Base-by-base conservation (phyloP, 2,113 vertebrate species). In the Nycticryphes semicollaris region DNA sequence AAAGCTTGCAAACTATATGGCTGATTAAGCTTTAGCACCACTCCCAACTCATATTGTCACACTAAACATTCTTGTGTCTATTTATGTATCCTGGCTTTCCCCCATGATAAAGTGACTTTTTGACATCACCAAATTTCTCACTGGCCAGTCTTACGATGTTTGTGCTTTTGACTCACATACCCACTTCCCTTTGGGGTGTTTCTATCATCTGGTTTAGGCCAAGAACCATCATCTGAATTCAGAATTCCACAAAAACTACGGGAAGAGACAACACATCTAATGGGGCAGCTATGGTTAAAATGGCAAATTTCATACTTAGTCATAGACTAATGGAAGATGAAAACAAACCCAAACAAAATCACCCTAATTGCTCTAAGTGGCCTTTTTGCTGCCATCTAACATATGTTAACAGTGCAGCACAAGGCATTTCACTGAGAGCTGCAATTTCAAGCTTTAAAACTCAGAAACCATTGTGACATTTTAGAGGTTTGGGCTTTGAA, bases 321-420 rank as follows among this genome's bases (percentile, higher is more conserved):
- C 97, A 96, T 79, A 97, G 93, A 93, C 93, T 97, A 97, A 97
- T 91, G 91, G 94, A 96, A 97, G 96, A 94, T 62, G 72, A 97
- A 98, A 98, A 97, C 95, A 98, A 97, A 97, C 87, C 95, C 93
- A 97, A 96, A 97, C 94, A 96, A 97, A 98, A 91, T 95, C 96
- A 96, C 96, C 94, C 83, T 87, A 72, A 93, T 95, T 97, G 95
- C 89, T 96, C 93, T 70, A 90, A 95, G 89, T 95, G 88, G 96
- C 95, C 93, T 96, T 97, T 95, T 92, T 96, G 87, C 90, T 96
- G 94, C 94, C 90, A 67, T 95, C 93, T 94, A 95, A 97, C 84
- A 95, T 93, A 96, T 72, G 87, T 85, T 96, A 97, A 95, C 89
- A 94, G 92, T 87, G 80, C 28, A 33, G 70, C 72, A 93, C 72